Conservation (phyloP, 2,113 vertebrate genomes). For the Puntigrus tetrazona region DNA sequence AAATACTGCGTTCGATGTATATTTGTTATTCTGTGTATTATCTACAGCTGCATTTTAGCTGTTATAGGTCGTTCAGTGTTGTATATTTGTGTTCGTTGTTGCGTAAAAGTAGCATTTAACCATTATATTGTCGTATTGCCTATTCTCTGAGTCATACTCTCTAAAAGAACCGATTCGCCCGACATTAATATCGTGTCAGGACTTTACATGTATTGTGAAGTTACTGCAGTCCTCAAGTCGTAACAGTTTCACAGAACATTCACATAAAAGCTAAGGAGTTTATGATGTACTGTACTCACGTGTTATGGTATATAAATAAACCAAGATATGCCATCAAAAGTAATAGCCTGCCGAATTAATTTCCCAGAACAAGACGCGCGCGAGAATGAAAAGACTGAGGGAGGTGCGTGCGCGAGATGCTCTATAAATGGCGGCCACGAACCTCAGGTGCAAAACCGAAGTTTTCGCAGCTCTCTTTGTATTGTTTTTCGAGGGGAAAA, state of each 20-base stretch:
- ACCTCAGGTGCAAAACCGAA: constrained; percentile 45
- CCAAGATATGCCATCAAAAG: background rate
- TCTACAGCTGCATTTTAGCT: background rate
- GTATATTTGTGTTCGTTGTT: background rate
- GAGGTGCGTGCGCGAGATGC: constrained; percentile 25
- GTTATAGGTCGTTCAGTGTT: background rate
- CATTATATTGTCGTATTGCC: background rate
- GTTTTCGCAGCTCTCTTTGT: constrained; percentile 36
- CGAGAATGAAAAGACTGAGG: background rate
- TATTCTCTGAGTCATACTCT: background rate
- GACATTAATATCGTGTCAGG: background rate
- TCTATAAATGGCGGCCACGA: constrained; percentile 34
- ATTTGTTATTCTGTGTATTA: background rate
- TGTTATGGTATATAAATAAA: no score
- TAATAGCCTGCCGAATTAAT: background rate
- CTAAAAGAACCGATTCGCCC: background rate
- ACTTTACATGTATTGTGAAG: background rate
- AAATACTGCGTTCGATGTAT: background rate
- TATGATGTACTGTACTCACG: background rate
- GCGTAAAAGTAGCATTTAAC: background rate
- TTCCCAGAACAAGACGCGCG: background rate
- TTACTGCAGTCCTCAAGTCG: background rate
- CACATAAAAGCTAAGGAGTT: background rate
- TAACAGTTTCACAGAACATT: background rate
- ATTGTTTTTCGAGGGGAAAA: background rate